Conservation (phyloP, 2,113 vertebrate genomes). For the Otus sunia region DNA sequence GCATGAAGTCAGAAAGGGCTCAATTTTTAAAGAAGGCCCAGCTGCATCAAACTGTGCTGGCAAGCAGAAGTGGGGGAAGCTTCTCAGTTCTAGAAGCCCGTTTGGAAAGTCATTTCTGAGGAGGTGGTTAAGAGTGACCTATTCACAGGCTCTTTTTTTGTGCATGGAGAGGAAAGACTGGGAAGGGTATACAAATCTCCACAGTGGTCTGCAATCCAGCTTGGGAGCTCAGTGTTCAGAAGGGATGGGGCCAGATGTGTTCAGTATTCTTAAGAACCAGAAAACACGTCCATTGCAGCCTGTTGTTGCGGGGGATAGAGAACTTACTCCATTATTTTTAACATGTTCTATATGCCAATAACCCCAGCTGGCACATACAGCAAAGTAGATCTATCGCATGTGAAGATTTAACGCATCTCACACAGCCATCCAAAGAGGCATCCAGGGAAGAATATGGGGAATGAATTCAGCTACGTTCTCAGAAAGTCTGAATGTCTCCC, state of each 20-base stretch:
- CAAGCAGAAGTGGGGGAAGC: not conserved
- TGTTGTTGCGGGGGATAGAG: slow-evolving; percentile 69
- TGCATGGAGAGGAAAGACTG: slow-evolving; percentile 52
- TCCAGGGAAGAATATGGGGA: slow-evolving; percentile 51
- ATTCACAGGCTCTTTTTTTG: slow-evolving; percentile 53
- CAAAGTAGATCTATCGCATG: not conserved
- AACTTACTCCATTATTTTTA: slow-evolving; percentile 70
- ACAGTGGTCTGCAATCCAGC: slow-evolving; percentile 67
- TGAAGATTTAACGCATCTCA: slow-evolving; percentile 66
- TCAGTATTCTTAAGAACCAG: slow-evolving; percentile 69
- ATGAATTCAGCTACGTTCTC: slow-evolving; percentile 64
- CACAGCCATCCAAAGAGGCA: slow-evolving; percentile 62
- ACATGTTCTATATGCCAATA: slow-evolving; percentile 48
- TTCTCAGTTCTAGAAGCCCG: slow-evolving; percentile 69
- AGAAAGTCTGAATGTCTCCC: slow-evolving; percentile 65
- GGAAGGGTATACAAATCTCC: slow-evolving; percentile 61
- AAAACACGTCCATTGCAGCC: slow-evolving; percentile 70
- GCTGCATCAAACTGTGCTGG: slow-evolving; percentile 11
- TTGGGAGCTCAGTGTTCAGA: slow-evolving; percentile 49
- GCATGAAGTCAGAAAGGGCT: slow-evolving; percentile 63
- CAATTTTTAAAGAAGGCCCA: slow-evolving; percentile 17
- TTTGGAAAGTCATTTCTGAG: slow-evolving; percentile 32
- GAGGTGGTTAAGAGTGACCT: slow-evolving; percentile 38
- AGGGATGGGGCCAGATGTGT: slow-evolving; percentile 55
- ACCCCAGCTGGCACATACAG: slow-evolving; percentile 43